Percentiles rank a stretch among this genome's conserved stretches.
These are phyloP conservation scores for Globia sparganii DNA, from an alignment of 2,888 invertebrate genomes.

Conservation along the genomic window DNA sequence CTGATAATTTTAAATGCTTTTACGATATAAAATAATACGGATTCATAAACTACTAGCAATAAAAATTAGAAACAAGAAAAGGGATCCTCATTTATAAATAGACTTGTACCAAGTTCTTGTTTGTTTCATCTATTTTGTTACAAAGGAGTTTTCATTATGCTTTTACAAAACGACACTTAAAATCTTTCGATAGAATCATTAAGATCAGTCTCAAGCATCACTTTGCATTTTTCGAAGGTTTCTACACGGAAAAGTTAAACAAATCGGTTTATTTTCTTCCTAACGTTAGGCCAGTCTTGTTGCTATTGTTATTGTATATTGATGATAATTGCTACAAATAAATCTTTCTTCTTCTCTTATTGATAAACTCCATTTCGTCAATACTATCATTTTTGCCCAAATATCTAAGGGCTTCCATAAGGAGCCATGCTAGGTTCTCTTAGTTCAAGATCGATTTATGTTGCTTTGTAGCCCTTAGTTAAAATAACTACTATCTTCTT, in stretches of 20 bases:
- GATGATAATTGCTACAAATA: constrained; percentile 6
- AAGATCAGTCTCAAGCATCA: constrained; percentile 4
- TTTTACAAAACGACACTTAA: neutral
- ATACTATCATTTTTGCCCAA: neutral
- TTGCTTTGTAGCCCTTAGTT: neutral
- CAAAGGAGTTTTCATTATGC: neutral
- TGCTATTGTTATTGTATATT: neutral
- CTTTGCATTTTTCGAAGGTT: constrained; percentile 5
- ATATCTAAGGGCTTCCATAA: neutral
- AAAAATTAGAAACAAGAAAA: neutral
- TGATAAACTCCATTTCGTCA: constrained; percentile 9
- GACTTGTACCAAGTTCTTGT: neutral
- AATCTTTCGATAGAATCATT: constrained; percentile 12
- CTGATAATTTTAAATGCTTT: neutral
- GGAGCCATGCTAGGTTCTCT: neutral
- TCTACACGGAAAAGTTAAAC: constrained; percentile 15
- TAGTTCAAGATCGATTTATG: neutral
- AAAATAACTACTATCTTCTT: constrained; percentile 3
- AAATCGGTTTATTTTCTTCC: constrained; percentile 29
- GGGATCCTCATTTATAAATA: neutral
- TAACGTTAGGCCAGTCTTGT: constrained; percentile 19
- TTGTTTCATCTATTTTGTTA: neutral
- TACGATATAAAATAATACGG: neutral
- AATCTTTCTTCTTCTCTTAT: neutral
- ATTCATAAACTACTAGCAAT: neutral